Percentiles rank a stretch among this genome's conserved stretches.
Evolutionary conservation across 2,888 invertebrate species (phyloP).

Genomic region (Meta bourneti): DNA sequence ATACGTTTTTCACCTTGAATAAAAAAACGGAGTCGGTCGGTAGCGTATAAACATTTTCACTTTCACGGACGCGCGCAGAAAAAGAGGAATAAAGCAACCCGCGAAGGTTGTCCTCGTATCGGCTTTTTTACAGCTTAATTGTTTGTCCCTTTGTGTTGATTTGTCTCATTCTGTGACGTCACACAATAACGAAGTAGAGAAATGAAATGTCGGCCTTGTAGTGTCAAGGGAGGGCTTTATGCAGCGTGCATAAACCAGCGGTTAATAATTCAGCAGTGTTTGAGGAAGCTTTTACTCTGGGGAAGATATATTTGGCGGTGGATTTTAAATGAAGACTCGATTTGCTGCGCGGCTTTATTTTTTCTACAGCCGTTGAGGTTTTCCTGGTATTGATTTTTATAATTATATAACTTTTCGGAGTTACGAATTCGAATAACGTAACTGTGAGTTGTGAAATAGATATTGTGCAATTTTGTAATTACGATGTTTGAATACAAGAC

Average conservation of each 20-base stretch:
- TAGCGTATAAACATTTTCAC: neutral
- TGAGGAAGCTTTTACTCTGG: conserved; percentile 1
- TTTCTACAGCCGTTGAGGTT: too few relatives aligned
- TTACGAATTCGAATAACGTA: too few relatives aligned
- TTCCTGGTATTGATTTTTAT: too few relatives aligned
- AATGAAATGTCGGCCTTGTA: conserved; percentile 57
- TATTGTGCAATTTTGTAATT: too few relatives aligned
- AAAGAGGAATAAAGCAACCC: conserved; percentile 26
- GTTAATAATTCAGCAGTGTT: conserved; percentile 1
- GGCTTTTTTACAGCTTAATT: conserved; percentile 59
- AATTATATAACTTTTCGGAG: too few relatives aligned
- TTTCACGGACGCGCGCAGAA: conserved; percentile 52
- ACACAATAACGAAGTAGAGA: conserved; percentile 42
- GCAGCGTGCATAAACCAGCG: neutral
- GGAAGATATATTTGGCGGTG: neutral
- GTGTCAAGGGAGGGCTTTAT: conserved; percentile 59
- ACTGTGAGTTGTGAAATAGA: too few relatives aligned
- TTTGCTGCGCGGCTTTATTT: too few relatives aligned
- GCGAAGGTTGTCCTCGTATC: conserved; percentile 44
- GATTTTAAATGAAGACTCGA: too few relatives aligned
- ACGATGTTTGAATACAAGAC: too few relatives aligned
- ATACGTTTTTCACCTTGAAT: conserved; percentile 36
- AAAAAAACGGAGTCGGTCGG: conserved; percentile 14
- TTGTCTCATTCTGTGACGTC: conserved; percentile 68
- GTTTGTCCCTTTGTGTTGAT: conserved; percentile 63